phyloP scores from a whole-genome alignment of 2,888 invertebrate genomes.

The Cheiracanthium punctorium region DNA sequence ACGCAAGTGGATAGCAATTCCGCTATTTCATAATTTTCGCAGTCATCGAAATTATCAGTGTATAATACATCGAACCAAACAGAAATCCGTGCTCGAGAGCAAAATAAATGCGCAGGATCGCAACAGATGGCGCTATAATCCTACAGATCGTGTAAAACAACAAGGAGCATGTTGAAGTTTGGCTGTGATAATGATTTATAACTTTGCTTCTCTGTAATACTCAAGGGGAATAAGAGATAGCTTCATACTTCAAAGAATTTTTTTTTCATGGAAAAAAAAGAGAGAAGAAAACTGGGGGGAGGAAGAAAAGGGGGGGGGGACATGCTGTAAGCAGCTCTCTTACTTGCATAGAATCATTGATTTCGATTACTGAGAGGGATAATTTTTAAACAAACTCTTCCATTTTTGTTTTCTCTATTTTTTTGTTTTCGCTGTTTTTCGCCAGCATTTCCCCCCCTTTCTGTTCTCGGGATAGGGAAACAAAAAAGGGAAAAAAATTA shows the following conservation, averaged over 20 bases:
- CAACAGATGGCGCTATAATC: slow-evolving; percentile 55
- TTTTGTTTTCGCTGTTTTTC: not conserved
- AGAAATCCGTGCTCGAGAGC: too few species aligned
- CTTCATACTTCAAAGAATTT: not conserved
- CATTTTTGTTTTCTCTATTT: slow-evolving; percentile 13
- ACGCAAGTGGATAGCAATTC: too few species aligned
- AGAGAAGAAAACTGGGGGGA: not conserved
- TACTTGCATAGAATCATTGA: slow-evolving; percentile 43
- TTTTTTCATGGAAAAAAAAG: not conserved
- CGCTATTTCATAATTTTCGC: too few species aligned
- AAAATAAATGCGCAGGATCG: not conserved
- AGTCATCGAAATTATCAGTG: too few species aligned
- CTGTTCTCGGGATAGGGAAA: too few species aligned
- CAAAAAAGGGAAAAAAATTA: slow-evolving; percentile 32
- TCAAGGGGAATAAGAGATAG: not conserved
- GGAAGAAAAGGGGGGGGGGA: not conserved
- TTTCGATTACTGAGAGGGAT: slow-evolving; percentile 24
- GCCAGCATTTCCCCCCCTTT: too few species aligned
- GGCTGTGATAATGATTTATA: slow-evolving; percentile 47
- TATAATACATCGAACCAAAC: too few species aligned
- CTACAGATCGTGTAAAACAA: not conserved
- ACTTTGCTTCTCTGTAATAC: not conserved
- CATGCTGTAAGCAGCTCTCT: not conserved
- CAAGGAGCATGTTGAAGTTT: not conserved
- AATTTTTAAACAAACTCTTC: slow-evolving; percentile 47